Conservation (phyloP, 2,797 vertebrate species). For the Rhabdomys pumilio region DNA sequence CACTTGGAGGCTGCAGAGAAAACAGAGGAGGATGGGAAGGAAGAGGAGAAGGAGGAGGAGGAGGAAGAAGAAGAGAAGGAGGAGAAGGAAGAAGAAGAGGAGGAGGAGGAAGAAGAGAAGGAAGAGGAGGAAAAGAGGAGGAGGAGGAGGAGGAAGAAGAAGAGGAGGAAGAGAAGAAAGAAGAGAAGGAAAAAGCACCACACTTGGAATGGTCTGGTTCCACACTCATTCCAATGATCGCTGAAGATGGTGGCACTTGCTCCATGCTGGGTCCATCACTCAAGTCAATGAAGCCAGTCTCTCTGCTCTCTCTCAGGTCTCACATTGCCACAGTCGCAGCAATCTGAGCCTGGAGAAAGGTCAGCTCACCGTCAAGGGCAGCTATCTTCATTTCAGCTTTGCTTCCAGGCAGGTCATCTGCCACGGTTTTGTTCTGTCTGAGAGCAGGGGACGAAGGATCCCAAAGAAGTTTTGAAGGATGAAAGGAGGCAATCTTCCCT, state of each 20-base stretch:
- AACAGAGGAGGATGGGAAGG: conserved; percentile 69
- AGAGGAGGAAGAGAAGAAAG: too few species aligned
- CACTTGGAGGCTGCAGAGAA: background rate
- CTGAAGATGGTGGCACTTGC: conserved; percentile 86
- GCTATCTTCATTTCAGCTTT: conserved; percentile 94
- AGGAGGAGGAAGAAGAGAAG: too few species aligned
- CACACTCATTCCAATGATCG: conserved; percentile 87
- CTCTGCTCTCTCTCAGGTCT: conserved; percentile 50
- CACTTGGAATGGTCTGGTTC: conserved; percentile 63
- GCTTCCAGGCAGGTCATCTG: conserved; percentile 57
- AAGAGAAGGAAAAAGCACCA: conserved; percentile 83
- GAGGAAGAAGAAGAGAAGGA: background rate
- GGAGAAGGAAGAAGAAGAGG: too few species aligned
- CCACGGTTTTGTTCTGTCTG: conserved; percentile 20
- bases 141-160: too few species aligned
- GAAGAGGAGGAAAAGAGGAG: too few species aligned
- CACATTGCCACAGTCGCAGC: conserved; percentile 92
- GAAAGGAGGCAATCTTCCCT: conserved; percentile 27
- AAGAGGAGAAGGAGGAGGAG: conserved; percentile 63
- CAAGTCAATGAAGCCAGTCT: conserved; percentile 72
- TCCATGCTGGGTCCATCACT: conserved; percentile 82
- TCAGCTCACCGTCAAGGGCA: conserved; percentile 94
- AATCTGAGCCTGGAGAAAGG: conserved; percentile 94
- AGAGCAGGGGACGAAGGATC: conserved; percentile 24
- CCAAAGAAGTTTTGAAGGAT: conserved; percentile 8